Conservation (phyloP, 2,113 vertebrate genomes). For the Xiphias gladius region DNA sequence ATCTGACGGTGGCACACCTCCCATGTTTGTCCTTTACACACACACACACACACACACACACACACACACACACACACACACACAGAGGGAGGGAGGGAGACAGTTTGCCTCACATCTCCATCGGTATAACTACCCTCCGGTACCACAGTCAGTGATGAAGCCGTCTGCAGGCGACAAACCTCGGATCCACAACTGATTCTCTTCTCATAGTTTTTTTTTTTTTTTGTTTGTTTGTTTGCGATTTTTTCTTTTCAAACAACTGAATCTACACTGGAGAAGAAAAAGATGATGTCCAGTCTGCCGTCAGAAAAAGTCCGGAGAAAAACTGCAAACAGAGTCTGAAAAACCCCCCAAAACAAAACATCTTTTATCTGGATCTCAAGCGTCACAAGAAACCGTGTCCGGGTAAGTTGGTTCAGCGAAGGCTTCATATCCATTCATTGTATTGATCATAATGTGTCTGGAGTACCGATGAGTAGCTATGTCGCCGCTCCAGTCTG, state of each 20-base stretch:
- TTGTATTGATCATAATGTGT: neutral
- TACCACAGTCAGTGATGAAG: constrained; percentile 51
- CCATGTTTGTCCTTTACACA: constrained; percentile 30
- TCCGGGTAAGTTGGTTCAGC: constrained; percentile 48
- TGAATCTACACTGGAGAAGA: neutral
- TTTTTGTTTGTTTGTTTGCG: too few relatives aligned
- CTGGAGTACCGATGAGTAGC: neutral
- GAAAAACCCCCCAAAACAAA: neutral
- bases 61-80: neutral
- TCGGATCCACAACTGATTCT: constrained; percentile 18
- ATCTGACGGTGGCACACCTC: constrained; percentile 31
- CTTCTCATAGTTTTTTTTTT: neutral
- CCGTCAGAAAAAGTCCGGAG: neutral
- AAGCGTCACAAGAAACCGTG: constrained; percentile 34
- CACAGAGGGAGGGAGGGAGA: constrained; percentile 4
- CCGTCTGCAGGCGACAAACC: constrained; percentile 42
- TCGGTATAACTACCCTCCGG: constrained; percentile 54
- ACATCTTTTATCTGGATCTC: neutral
- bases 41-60: neutral
- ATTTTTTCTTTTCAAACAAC: too few relatives aligned
- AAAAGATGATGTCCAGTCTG: neutral
- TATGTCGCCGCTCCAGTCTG: neutral
- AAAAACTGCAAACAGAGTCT: constrained; percentile 18
- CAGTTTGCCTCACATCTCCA: constrained; percentile 49
- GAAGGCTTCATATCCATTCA: neutral